Evolutionary conservation across 2,888 invertebrate species (phyloP).

Genomic region (Sabatieria punctata): DNA sequence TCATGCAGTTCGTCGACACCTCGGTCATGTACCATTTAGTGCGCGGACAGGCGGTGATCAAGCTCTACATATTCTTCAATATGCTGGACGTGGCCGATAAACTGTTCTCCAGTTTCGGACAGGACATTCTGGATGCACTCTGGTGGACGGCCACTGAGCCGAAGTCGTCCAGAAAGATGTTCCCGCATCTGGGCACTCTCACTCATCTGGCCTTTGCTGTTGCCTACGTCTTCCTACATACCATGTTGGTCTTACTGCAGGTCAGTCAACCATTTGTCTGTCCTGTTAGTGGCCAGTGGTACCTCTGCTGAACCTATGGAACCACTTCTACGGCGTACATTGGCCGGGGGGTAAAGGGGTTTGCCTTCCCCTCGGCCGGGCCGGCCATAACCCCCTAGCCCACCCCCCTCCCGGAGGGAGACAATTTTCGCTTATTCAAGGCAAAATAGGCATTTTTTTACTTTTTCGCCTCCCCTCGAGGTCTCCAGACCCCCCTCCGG

Average conservation of each 20-base stretch:
- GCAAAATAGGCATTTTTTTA: too few relatives aligned
- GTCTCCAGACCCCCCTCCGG: too few relatives aligned
- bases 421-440: too few relatives aligned
- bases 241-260: conserved; percentile 56
- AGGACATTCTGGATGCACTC: conserved; percentile 57
- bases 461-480: too few relatives aligned
- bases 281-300: too few relatives aligned
- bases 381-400: too few relatives aligned
- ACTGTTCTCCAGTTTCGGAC: conserved; percentile 67
- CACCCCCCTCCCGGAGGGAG: too few relatives aligned
- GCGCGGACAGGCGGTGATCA: conserved; percentile 86
- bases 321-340: too few relatives aligned
- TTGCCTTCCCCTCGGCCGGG: too few relatives aligned
- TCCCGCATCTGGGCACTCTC: conserved; percentile 53
- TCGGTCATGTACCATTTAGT: conserved; percentile 88
- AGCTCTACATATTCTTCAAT: conserved; percentile 96
- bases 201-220: conserved; percentile 80
- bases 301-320: too few relatives aligned
- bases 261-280: conserved; percentile 10
- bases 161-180: conserved; percentile 41
- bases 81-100: conserved; percentile 91
- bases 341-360: too few relatives aligned
- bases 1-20: conserved; percentile 82
- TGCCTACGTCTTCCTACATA: conserved; percentile 74
- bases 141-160: conserved; percentile 98